Percentiles rank a stretch among this genome's conserved stretches.
Conservation (phyloP, 2,113 vertebrate genomes). For the Coturnix japonica region DNA sequence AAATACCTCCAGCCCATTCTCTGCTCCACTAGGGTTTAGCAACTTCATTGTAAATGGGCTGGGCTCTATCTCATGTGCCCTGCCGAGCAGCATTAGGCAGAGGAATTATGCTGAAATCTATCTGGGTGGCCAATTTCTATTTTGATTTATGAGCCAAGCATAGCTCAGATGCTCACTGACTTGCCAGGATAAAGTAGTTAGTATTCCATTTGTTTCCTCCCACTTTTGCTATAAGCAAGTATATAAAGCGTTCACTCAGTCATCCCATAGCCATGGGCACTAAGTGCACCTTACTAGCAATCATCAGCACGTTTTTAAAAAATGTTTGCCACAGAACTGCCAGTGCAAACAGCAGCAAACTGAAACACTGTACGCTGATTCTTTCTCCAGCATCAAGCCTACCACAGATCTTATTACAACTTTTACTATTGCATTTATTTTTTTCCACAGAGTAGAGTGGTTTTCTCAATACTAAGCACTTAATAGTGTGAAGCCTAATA, state of each 20-base stretch:
- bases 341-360: neutral
- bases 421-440: neutral
- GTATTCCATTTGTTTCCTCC: neutral
- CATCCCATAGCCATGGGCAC: neutral
- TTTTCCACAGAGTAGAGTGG: neutral
- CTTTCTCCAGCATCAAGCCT: neutral
- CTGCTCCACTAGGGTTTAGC: neutral
- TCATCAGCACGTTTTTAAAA: neutral
- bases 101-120: neutral
- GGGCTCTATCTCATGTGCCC: neutral
- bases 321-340: neutral
- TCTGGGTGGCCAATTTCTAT: neutral
- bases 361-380: neutral
- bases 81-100: neutral
- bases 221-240: neutral
- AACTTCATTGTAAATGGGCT: neutral
- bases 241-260: neutral
- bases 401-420: neutral
- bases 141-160: neutral
- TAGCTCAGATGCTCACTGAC: neutral
- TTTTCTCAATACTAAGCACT: slow-evolving; percentile 33
- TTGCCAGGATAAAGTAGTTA: neutral
- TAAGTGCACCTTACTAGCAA: neutral
- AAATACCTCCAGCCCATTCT: slow-evolving; percentile 1
- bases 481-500: slow-evolving; percentile 6